These are phyloP conservation scores for Eurypyga helias DNA, from an alignment of 2,113 vertebrate species.

Conservation along the genomic window DNA sequence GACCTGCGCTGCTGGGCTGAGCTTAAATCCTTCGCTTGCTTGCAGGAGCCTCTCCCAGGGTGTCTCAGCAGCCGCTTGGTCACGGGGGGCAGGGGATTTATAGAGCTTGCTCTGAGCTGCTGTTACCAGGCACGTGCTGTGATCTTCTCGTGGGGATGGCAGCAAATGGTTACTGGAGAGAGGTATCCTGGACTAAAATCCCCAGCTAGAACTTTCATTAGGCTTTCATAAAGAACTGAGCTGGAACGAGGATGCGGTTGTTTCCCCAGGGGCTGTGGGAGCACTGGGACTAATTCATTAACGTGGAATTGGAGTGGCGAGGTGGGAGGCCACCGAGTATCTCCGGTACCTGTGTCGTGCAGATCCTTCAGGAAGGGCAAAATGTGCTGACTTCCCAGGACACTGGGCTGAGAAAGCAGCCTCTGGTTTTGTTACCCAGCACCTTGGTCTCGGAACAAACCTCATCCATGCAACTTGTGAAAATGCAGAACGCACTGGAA, in stretches of 20 bases:
- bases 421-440: neutral
- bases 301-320: neutral
- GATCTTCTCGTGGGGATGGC: neutral
- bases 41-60: neutral
- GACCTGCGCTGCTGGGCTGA: neutral
- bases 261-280: neutral
- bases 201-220: conserved; percentile 23
- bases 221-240: neutral
- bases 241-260: neutral
- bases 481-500: neutral
- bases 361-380: neutral
- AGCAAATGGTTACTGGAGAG: neutral
- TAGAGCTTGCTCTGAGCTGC: neutral
- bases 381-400: neutral
- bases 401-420: accelerated
- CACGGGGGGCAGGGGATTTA: neutral
- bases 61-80: accelerated
- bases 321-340: conserved; percentile 9
- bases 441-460: neutral
- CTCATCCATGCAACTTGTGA: accelerated
- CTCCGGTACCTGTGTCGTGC: neutral
- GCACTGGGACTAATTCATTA: neutral
- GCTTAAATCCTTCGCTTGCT: neutral
- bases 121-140: neutral
- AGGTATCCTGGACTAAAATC: neutral